Base-by-base conservation (phyloP, 2,888 invertebrate species). In the Melipona bicolor region DNA sequence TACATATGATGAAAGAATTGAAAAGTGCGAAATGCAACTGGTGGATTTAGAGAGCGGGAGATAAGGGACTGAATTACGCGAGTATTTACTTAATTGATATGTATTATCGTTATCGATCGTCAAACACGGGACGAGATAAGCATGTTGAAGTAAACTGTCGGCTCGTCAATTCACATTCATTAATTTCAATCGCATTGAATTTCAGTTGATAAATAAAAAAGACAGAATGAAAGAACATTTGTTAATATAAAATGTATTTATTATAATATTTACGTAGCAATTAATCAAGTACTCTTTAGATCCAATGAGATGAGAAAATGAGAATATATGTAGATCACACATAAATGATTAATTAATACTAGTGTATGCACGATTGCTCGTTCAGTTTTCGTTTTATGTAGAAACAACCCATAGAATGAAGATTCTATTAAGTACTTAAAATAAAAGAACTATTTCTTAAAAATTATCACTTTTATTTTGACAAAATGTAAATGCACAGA, bases 61-160 rank as follows among this genome's bases (percentile, higher is more conserved):
- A 43, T 43, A 43, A 43, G 9, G 27, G 68, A 62, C 70, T 54
- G 13, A 56, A 65, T 79, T 36, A 67, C 61, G 73, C 21, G 78
- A 74, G 62, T 73, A 61, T 62, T 65, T 71, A 59, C 67, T 80
- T 62, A 67, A 68, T 76, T 24, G 27, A 52, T 62, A 43, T 9
- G 43, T 43, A 73, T 79, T 88, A 89, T 89, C 89, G 77, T 81
- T 89, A 86, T 89, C 85, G 74, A 84, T 81, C 72, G 24, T 52
- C 36, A 73, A 73, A 79, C 50, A 19, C 24, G n/a, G 21, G 9
- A 24, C 13, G 21, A 69, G 84, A 88, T 89, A 85, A 87, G 36
- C 62, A 52, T 1, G 15, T 36, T 3, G 11, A 24, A 13, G 50
- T 15, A 64, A 79, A 64, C 62, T 36, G 17, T 17, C 19, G 36